These are phyloP conservation scores for Xyrauchen texanus DNA, from an alignment of 2,113 vertebrate species.

Conservation along the genomic window DNA sequence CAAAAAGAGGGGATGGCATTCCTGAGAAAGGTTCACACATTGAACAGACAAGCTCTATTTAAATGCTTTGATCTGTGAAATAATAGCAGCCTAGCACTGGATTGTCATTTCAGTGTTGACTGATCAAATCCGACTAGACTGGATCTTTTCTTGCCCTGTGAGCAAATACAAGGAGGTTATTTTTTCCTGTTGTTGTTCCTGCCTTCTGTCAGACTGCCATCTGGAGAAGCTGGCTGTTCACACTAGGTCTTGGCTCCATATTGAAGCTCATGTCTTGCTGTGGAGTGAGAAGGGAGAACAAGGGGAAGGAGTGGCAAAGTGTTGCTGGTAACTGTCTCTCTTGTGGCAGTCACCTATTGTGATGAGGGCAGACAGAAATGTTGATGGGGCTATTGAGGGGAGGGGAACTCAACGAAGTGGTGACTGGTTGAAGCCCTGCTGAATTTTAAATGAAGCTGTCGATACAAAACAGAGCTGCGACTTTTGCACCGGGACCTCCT, in stretches of 20 bases:
- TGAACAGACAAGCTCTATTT: slow-evolving; percentile 60
- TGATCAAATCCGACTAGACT: slow-evolving; percentile 50
- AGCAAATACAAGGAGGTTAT: slow-evolving; percentile 46
- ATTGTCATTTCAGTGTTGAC: slow-evolving; percentile 66
- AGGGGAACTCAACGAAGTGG: slow-evolving; percentile 4
- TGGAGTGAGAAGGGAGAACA: slow-evolving; percentile 9
- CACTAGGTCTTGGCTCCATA: slow-evolving; percentile 16
- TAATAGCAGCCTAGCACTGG: slow-evolving; percentile 61
- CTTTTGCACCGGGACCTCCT: slow-evolving; percentile 18
- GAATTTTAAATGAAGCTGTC: slow-evolving; percentile 74
- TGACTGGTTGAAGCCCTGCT: slow-evolving; percentile 48
- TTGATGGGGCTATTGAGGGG: slow-evolving; percentile 46
- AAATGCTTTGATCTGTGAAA: slow-evolving; percentile 67
- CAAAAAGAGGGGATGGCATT: slow-evolving; percentile 23
- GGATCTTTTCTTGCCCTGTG: slow-evolving; percentile 54
- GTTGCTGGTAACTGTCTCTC: slow-evolving; percentile 56
- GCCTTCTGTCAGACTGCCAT: slow-evolving; percentile 24
- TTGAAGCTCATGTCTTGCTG: slow-evolving; percentile 27
- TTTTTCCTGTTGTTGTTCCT: background rate
- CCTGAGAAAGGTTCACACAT: slow-evolving; percentile 34
- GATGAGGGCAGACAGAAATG: slow-evolving; percentile 64
- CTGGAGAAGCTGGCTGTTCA: slow-evolving; percentile 45
- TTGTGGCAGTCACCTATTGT: slow-evolving; percentile 55
- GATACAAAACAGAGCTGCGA: background rate
- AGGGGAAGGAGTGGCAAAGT: slow-evolving; percentile 35